A percentile compares a stretch with the other conserved stretches of the same genome.
Evolutionary conservation across 2,113 vertebrate species (phyloP).

Genomic region (Chionodraco myersi): DNA sequence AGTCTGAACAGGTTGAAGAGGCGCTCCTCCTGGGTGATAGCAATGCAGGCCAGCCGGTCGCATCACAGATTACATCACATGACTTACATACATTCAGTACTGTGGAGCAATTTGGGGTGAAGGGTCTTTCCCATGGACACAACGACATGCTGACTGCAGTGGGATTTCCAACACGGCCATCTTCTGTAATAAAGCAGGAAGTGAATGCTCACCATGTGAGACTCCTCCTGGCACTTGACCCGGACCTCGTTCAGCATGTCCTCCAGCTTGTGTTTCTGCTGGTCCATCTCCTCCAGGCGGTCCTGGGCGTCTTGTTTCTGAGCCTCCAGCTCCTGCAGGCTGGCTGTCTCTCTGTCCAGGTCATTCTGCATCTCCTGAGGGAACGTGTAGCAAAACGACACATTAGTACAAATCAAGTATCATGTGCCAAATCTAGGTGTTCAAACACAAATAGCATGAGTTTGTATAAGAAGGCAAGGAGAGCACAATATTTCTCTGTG

Average conservation of each 20-base stretch:
- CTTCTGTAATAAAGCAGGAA: too few relatives aligned
- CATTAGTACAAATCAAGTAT: neutral
- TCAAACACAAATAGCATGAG: neutral
- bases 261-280: conserved; percentile 95
- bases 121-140: too few relatives aligned
- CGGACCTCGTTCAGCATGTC: conserved; percentile 95
- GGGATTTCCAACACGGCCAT: too few relatives aligned
- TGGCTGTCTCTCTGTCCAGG: conserved; percentile 91
- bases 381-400: neutral
- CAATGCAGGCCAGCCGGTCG: too few relatives aligned
- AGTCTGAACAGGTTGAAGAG: too few relatives aligned
- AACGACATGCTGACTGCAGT: too few relatives aligned
- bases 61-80: too few relatives aligned
- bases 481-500: neutral
- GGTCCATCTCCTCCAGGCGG: conserved; percentile 97
- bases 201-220: conserved; percentile 88
- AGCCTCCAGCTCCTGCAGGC: conserved; percentile 93
- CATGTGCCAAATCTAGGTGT: neutral
- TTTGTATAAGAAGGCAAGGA: neutral
- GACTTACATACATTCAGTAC: too few relatives aligned
- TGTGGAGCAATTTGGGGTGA: too few relatives aligned
- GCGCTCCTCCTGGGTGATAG: too few relatives aligned
- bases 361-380: conserved; percentile 94
- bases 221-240: conserved; percentile 96
- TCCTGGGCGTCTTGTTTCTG: conserved; percentile 98